Evolutionary conservation across 2,888 invertebrate genomes (phyloP).

Genomic region (Carterocephalus palaemon): DNA sequence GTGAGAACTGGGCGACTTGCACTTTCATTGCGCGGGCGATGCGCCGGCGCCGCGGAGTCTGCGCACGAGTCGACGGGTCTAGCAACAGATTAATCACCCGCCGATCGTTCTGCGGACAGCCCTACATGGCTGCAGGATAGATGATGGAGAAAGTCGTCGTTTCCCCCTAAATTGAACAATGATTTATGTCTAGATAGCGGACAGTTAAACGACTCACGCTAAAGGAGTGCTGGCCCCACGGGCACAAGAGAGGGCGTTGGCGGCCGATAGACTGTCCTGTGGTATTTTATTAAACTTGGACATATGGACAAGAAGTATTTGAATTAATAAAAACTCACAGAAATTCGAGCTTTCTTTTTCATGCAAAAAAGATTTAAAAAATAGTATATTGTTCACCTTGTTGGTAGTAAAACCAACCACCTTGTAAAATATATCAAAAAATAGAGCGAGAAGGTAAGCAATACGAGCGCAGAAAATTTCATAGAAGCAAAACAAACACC

Average conservation of each 20-base stretch:
- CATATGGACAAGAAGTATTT: too few species aligned
- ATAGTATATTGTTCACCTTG: too few species aligned
- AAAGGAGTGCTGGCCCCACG: slow-evolving; percentile 13
- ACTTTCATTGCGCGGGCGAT: slow-evolving; percentile 67
- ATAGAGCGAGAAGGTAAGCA: slow-evolving; percentile 6
- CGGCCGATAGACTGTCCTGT: too few species aligned
- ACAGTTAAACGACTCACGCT: slow-evolving; percentile 9
- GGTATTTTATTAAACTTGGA: too few species aligned
- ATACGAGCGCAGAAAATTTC: slow-evolving; percentile 2
- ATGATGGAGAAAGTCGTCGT: slow-evolving; percentile 39
- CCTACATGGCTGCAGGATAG: slow-evolving; percentile 35
- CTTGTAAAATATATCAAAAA: too few species aligned
- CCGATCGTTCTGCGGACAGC: slow-evolving; percentile 31
- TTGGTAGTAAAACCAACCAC: too few species aligned
- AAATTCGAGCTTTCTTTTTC: too few species aligned
- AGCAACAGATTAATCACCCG: slow-evolving; percentile 57
- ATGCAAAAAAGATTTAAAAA: too few species aligned
- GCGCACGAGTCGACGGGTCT: slow-evolving; percentile 60
- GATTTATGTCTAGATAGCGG: slow-evolving; percentile 17
- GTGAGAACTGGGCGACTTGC: slow-evolving; percentile 75
- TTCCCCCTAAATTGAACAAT: slow-evolving; percentile 21
- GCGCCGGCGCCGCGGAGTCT: slow-evolving; percentile 66
- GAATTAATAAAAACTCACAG: too few species aligned
- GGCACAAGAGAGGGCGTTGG: slow-evolving; percentile 3
- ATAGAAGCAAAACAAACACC: slow-evolving; percentile 11